Evolutionary conservation across 2,888 invertebrate species (phyloP), one percentile per base, ranked within the genome.

Genomic region (Philopedon plagiatum): DNA sequence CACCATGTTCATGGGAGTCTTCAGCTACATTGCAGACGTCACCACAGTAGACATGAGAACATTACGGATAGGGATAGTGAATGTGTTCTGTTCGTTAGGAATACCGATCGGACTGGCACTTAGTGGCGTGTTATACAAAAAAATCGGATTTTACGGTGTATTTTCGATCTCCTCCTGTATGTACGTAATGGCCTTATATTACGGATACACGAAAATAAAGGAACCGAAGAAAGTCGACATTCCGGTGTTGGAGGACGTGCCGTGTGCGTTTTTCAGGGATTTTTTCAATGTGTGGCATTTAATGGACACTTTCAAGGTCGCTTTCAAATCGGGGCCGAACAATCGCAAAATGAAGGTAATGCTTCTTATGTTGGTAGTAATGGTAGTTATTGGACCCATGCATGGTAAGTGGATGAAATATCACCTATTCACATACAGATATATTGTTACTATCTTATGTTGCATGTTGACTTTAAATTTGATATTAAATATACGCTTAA

Each of bases 91-190:
- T 78, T 96, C 96, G 0, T 86, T 96, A 54, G 95, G 96, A 21
- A 93, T 95, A 66, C 95, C 96, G 0, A 90, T 96, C 8, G 97
- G 97, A n/a, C 92, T 95, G 80, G 94, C 95, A 4, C 87, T 95
- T 2, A 95, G 95, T 81, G 97, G 96, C 0, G 90, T 95, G 63
- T 86, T 96, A 13, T 91, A 92, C 80, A 88, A 90, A 60, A 88
- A 92, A 84, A 92, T 94, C 69, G 94, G 94, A 0, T 91, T 94
- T 81, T 94, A 94, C 80, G 94, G 95, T 49, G 92, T 94, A 11
- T 95, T 94, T 82, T 90, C 92, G 4, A 89, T 94, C 71, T 93
- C 94, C 77, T 92, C 93, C 0, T 87, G 89, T 1, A 87, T 94
- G 77, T 94, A 94, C 82, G 84, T 94, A 29, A 83, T 94, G 74